These are phyloP conservation scores for Cardinalis cardinalis DNA, from an alignment of 2,113 vertebrate genomes.

Conservation along the genomic window DNA sequence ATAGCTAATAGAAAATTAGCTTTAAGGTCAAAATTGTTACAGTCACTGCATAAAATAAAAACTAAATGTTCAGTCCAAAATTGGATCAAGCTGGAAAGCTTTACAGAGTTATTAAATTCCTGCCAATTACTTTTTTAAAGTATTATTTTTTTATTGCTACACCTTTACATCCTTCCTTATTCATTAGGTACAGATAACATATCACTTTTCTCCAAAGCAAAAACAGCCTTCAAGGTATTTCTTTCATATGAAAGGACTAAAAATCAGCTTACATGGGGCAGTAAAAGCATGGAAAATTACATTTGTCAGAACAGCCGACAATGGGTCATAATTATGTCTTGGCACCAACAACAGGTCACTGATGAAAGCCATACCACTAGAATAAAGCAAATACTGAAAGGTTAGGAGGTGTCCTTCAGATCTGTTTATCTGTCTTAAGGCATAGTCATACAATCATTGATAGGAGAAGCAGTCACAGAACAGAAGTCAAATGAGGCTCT, in stretches of 20 bases:
- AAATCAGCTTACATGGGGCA: background rate
- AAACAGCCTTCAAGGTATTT: background rate
- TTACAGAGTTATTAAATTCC: slow-evolving; percentile 16
- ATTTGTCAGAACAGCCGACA: background rate
- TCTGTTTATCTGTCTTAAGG: slow-evolving; percentile 12
- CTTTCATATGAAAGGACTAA: background rate
- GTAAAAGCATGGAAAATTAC: slow-evolving; percentile 8
- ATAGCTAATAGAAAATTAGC: slow-evolving; percentile 11
- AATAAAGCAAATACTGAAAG: slow-evolving; percentile 1
- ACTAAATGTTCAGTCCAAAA: slow-evolving; percentile 14
- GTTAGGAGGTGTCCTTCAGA: background rate
- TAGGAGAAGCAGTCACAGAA: background rate
- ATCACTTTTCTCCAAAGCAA: background rate
- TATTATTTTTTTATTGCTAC: background rate
- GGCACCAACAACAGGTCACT: slow-evolving; percentile 5
- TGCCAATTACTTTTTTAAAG: background rate
- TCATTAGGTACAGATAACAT: slow-evolving; percentile 4
- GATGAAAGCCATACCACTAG: background rate
- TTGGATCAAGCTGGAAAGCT: background rate
- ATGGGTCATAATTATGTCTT: background rate
- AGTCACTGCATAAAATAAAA: slow-evolving; percentile 29
- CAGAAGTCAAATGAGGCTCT: slow-evolving; percentile 2
- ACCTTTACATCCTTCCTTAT: background rate
- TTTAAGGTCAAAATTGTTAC: slow-evolving; percentile 44
- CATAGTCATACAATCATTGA: background rate